Base-by-base conservation (phyloP, 2,113 vertebrate genomes). In the Urocynchramus pylzowi region DNA sequence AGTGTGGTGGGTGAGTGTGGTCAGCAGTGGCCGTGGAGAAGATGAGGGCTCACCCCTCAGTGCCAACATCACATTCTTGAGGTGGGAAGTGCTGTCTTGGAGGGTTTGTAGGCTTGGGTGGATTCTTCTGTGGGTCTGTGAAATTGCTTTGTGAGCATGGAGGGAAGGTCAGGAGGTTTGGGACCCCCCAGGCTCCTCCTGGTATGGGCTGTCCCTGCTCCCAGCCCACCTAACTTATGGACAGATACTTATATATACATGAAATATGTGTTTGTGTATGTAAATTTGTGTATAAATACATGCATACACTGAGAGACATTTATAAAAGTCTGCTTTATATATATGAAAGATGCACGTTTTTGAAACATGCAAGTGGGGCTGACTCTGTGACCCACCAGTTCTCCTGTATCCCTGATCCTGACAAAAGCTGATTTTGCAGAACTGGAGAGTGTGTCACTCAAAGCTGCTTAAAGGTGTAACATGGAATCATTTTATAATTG, bases 351-450 rank as follows among this genome's bases (percentile, higher is more conserved):
- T 39, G 8, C 4, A 69, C 0, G 0, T 27, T 69, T 69, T 44
- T 28, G 4, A 39, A 37, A 59, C 7, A 33, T 4, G 0, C 12
- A 8, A 3, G 30, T 0, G 0, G 27, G 37, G 33, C 24, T 0
- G 0, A 24, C 33, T 39, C 37, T 28, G 11, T 52, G 78, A 59
- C 31, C n/a, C 69, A 41, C 28, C 64, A 41, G 19, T 15, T 52
- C 28, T 87, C 47, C 50, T 41, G 21, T 16, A 4, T 13, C 50
- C 54, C 26, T 37, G 26, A 17, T 37, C n/a, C 60, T 70, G 26
- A 33, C 56, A 59, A 54, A 67, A 93, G 52, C 70, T 47, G 83
- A 6, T 49, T 79, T 75, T 59, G 35, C 44, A 57, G 60, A 50
- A 15, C 2, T 2, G 5, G 17, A 44, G 33, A 17, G 26, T 28